Conservation (phyloP, 2,888 invertebrate species). For the Meghimatium bilineatum region DNA sequence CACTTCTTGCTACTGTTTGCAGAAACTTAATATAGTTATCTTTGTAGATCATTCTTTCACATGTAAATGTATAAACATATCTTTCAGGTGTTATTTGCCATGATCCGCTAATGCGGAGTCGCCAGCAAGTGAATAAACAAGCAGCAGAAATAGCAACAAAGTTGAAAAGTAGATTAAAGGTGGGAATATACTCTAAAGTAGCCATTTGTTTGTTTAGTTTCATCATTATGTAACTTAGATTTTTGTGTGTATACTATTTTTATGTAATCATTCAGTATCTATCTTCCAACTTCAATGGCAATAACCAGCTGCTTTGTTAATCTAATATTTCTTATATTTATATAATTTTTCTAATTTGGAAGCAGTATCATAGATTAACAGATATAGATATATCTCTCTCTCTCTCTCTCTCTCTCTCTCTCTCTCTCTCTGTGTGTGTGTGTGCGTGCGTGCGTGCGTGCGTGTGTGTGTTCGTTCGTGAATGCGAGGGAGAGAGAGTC, state of each 20-base stretch:
- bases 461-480: too few relatives aligned
- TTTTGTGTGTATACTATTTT: neutral
- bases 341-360: neutral
- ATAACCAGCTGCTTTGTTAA: neutral
- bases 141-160: constrained; percentile 69
- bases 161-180: constrained; percentile 70
- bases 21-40: too few relatives aligned
- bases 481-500: too few relatives aligned
- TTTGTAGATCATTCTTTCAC: neutral
- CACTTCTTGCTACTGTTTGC: neutral
- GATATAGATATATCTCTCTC: too few relatives aligned
- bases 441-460: too few relatives aligned
- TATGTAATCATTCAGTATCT: neutral
- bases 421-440: too few relatives aligned
- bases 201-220: neutral
- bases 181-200: constrained; percentile 46
- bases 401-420: too few relatives aligned
- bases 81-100: constrained; percentile 75
- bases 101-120: constrained; percentile 75
- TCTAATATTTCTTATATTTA: neutral
- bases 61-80: neutral
- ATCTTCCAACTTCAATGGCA: neutral
- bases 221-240: neutral
- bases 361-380: too few relatives aligned
- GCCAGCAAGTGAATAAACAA: constrained; percentile 69